Evolutionary conservation across 2,113 vertebrate species (phyloP).

Genomic region (Zosterops lateralis): DNA sequence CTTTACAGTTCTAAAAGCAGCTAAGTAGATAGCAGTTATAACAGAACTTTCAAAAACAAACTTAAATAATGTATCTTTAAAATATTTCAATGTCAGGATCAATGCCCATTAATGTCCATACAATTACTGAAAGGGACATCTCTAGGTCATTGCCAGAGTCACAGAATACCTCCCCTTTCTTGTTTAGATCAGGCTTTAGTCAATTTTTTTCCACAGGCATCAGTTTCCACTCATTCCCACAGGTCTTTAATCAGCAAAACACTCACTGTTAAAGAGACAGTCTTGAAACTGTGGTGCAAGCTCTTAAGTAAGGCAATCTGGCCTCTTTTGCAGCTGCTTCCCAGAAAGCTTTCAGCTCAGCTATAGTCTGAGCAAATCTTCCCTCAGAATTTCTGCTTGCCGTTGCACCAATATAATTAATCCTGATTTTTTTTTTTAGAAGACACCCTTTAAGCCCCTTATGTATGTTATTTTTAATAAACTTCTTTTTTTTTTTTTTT

Average conservation of each 20-base stretch:
- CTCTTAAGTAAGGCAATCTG: background rate
- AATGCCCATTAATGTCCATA: background rate
- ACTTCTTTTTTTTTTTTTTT: background rate
- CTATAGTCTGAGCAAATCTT: background rate
- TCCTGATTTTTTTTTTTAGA: no score
- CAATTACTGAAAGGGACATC: background rate
- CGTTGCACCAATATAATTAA: background rate
- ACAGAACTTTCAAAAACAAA: background rate
- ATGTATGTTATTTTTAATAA: background rate
- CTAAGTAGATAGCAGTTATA: background rate
- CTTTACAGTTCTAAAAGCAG: background rate
- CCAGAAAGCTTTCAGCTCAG: background rate
- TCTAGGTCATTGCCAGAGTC: background rate
- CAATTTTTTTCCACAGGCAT: background rate
- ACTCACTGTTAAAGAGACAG: background rate
- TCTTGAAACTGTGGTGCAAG: background rate
- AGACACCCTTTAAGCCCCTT: background rate
- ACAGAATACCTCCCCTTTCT: background rate
- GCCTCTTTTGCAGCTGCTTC: background rate
- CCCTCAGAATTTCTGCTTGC: background rate
- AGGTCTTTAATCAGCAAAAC: slow-evolving; percentile 17
- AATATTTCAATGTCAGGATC: background rate
- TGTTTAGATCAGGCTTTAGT: background rate
- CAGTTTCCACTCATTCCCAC: background rate
- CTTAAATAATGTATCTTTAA: background rate